Conservation (phyloP, 2,888 invertebrate genomes). For the Pheosia tremula region DNA sequence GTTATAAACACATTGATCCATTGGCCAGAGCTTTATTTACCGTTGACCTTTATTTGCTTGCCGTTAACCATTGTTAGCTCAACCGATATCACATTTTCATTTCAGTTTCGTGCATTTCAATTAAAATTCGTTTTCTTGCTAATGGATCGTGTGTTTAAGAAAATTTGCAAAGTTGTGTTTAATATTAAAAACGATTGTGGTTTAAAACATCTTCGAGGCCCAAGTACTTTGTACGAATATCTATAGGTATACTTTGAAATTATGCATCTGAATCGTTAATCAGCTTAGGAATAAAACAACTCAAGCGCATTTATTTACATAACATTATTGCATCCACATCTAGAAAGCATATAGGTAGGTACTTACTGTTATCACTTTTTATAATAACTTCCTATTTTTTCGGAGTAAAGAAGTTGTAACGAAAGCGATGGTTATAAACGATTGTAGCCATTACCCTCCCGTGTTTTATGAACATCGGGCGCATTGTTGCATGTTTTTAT, state of each 20-base stretch:
- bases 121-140: neutral
- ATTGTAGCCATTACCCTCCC: constrained; percentile 22
- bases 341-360: neutral
- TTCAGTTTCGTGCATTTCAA: too few relatives aligned
- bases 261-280: too few relatives aligned
- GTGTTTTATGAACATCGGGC: constrained; percentile 44
- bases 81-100: too few relatives aligned
- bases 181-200: neutral
- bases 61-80: too few relatives aligned
- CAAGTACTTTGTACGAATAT: too few relatives aligned
- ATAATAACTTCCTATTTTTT: neutral
- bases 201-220: too few relatives aligned
- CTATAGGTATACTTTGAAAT: too few relatives aligned
- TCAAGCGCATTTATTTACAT: too few relatives aligned
- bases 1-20: neutral
- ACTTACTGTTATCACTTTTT: neutral
- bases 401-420: constrained; percentile 19
- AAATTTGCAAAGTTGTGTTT: constrained; percentile 1
- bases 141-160: neutral
- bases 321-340: neutral
- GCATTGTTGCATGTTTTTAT: constrained; percentile 39
- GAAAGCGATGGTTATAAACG: constrained; percentile 28
- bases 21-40: neutral
- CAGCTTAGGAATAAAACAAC: too few relatives aligned
- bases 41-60: too few relatives aligned